Evolutionary conservation across 2,888 invertebrate genomes (phyloP).

Genomic region (Emmelina monodactyla): DNA sequence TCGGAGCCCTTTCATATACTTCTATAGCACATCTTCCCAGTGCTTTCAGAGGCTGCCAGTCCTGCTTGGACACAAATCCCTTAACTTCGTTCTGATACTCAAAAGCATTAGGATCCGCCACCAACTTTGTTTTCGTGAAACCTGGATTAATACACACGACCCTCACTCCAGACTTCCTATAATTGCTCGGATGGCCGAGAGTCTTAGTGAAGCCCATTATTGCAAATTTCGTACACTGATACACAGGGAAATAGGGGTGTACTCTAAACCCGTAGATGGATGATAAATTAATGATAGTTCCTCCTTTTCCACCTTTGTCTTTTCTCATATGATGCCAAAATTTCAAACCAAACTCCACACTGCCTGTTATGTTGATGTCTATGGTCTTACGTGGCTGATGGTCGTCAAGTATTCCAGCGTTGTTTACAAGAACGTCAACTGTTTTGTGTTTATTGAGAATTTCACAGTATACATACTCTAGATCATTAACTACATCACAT

Average conservation of each 20-base stretch:
- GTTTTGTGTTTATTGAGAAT: slow-evolving; percentile 23
- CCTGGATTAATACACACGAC: slow-evolving; percentile 56
- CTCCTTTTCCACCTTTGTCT: slow-evolving; percentile 60
- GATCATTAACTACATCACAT: slow-evolving; percentile 50
- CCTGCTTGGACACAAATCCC: slow-evolving; percentile 14
- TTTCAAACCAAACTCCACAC: slow-evolving; percentile 37
- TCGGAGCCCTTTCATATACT: slow-evolving; percentile 25
- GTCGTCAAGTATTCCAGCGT: slow-evolving; percentile 35
- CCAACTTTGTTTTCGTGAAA: slow-evolving; percentile 38
- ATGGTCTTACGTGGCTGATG: slow-evolving; percentile 18
- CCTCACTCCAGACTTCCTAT: slow-evolving; percentile 42
- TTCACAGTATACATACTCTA: slow-evolving; percentile 33
- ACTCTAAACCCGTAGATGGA: slow-evolving; percentile 62
- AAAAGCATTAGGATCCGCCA: slow-evolving; percentile 3
- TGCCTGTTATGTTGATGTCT: slow-evolving; percentile 29
- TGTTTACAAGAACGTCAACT: slow-evolving; percentile 43
- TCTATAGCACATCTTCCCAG: slow-evolving; percentile 16
- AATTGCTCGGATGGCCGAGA: slow-evolving; percentile 38
- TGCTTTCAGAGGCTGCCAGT: slow-evolving; percentile 17
- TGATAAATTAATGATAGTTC: slow-evolving; percentile 67
- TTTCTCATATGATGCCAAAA: slow-evolving; percentile 63
- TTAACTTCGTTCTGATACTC: slow-evolving; percentile 8
- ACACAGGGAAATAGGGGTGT: slow-evolving; percentile 50
- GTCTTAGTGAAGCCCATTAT: slow-evolving; percentile 52
- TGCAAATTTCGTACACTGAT: slow-evolving; percentile 60